phyloP scores from a whole-genome alignment of 1,140 invertebrate genomes.

The Liolophura sinensis region DNA sequence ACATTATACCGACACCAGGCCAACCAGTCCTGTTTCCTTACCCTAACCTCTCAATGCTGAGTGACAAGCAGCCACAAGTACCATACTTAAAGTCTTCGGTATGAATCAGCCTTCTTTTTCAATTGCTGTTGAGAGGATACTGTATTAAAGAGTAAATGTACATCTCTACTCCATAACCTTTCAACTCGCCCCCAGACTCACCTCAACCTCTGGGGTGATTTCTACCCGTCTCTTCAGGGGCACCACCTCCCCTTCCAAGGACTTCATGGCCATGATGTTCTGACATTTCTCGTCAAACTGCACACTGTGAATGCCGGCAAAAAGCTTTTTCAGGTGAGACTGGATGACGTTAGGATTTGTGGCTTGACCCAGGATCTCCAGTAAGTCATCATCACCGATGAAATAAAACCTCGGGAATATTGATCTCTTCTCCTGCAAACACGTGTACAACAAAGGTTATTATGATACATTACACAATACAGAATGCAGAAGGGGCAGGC shows the following conservation, averaged over 20 bases:
- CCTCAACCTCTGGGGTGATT: constrained; percentile 81
- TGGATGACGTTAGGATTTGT: constrained; percentile 87
- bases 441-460: no score
- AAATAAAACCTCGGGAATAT: constrained; percentile 96
- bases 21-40: no score
- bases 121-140: no score
- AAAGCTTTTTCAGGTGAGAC: constrained; percentile 91
- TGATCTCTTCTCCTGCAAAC: constrained; percentile 83
- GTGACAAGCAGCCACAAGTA: no score
- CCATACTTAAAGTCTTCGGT: no score
- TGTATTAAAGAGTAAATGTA: background rate
- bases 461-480: no score
- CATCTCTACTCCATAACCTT: background rate
- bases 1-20: no score
- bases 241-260: constrained; percentile 84
- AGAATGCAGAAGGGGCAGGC: no score
- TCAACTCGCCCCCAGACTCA: constrained; percentile 43
- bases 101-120: no score
- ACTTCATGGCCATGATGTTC: constrained; percentile 76
- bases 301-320: constrained; percentile 82
- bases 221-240: constrained; percentile 74
- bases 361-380: constrained; percentile 87
- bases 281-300: constrained; percentile 68
- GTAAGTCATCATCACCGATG: constrained; percentile 92
- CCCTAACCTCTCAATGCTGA: no score